These are phyloP conservation scores for Metopolophium dirhodum DNA, from an alignment of 1,140 invertebrate species.

Conservation along the genomic window DNA sequence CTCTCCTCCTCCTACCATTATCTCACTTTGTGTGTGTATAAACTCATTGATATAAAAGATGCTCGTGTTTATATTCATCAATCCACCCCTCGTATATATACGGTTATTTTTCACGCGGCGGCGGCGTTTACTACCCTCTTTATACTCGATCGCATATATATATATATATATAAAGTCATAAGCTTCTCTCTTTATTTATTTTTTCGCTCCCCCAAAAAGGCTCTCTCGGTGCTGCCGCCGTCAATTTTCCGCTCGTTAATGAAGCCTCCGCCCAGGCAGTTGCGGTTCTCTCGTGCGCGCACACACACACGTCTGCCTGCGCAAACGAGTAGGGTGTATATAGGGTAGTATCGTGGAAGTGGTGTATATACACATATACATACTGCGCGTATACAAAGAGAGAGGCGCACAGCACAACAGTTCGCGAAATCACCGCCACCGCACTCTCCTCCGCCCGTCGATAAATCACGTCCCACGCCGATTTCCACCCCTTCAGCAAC, in stretches of 20 bases:
- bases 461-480: slow-evolving; percentile 54
- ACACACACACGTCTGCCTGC: background rate
- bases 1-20: background rate
- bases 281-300: slow-evolving; percentile 41
- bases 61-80: slow-evolving; percentile 56
- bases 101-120: slow-evolving; percentile 54
- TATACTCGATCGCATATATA: slow-evolving; percentile 10
- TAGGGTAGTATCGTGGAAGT: slow-evolving; percentile 1
- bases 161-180: slow-evolving; percentile 47
- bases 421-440: slow-evolving; percentile 53
- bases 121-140: slow-evolving; percentile 49
- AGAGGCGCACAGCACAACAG: background rate
- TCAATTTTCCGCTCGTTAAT: slow-evolving; percentile 57
- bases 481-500: background rate
- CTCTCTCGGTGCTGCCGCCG: slow-evolving; percentile 23
- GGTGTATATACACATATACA: background rate
- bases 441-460: slow-evolving; percentile 34
- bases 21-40: background rate
- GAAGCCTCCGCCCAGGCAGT: slow-evolving; percentile 54
- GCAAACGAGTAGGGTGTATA: slow-evolving; percentile 35
- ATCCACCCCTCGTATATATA: slow-evolving; percentile 36
- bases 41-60: slow-evolving; percentile 51
- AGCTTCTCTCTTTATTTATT: slow-evolving; percentile 51
- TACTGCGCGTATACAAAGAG: background rate
- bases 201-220: slow-evolving; percentile 50